Evolutionary conservation across 2,888 invertebrate species (phyloP).

Genomic region (Diarsia mendica): DNA sequence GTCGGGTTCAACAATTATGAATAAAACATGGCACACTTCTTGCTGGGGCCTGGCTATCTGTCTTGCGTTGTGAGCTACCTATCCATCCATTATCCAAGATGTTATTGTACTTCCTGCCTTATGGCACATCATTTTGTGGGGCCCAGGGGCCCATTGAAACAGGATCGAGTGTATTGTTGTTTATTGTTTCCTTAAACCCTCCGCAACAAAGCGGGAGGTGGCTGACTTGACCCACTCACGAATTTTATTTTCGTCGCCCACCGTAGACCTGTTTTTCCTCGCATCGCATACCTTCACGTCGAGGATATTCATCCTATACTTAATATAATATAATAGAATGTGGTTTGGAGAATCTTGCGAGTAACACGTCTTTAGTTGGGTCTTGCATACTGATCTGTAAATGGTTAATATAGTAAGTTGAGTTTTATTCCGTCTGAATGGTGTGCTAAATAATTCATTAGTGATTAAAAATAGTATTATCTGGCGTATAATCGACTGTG

Average conservation of each 20-base stretch:
- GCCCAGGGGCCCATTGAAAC: conserved; percentile 68
- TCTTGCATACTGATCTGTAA: conserved; percentile 48
- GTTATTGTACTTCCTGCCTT: conserved; percentile 70
- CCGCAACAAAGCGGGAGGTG: conserved; percentile 48
- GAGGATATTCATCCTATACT: conserved; percentile 52
- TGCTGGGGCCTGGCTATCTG: conserved; percentile 70
- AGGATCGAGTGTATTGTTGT: conserved; percentile 67
- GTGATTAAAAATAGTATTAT: conserved; percentile 34
- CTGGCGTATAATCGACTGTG: conserved; percentile 14
- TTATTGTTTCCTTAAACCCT: conserved; percentile 66
- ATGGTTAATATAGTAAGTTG: conserved; percentile 38
- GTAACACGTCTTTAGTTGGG: conserved; percentile 26
- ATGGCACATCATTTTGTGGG: conserved; percentile 61
- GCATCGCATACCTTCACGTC: conserved; percentile 58
- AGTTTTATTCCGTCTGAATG: conserved; percentile 32
- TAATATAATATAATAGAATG: conserved; percentile 46
- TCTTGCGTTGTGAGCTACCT: conserved; percentile 68
- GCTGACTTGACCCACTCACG: conserved; percentile 56
- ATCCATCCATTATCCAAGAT: conserved; percentile 66
- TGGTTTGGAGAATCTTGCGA: conserved; percentile 45
- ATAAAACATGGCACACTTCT: conserved; percentile 74
- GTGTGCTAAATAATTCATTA: conserved; percentile 51
- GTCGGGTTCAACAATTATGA: conserved; percentile 69
- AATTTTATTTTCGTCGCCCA: conserved; percentile 49
- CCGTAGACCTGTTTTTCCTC: conserved; percentile 55